A percentile compares a stretch with the other conserved stretches of the same genome.
Evolutionary conservation across 2,888 invertebrate species (phyloP).

Genomic region (Diachrysia chrysitis): DNA sequence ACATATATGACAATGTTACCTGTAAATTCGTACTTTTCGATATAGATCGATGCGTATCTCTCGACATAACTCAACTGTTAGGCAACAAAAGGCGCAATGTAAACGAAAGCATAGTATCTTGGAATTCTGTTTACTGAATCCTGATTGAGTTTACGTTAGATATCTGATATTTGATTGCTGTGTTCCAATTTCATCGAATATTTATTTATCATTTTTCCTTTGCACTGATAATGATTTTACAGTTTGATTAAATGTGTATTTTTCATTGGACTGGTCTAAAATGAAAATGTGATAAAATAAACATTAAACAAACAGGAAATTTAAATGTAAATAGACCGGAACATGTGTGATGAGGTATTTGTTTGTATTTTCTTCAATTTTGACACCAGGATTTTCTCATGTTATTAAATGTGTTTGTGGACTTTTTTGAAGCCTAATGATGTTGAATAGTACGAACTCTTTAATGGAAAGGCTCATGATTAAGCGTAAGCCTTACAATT

Average conservation of each 20-base stretch:
- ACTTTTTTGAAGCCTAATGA: too few relatives aligned
- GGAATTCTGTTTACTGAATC: slow-evolving; percentile 41
- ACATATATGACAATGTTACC: slow-evolving; percentile 18
- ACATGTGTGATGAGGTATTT: background rate
- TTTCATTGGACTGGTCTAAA: background rate
- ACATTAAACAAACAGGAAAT: background rate
- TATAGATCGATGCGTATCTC: slow-evolving; percentile 34
- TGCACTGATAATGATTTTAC: slow-evolving; percentile 14
- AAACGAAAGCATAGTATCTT: slow-evolving; percentile 50
- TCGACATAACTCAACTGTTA: slow-evolving; percentile 32
- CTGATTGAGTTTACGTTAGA: slow-evolving; percentile 57
- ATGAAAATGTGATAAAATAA: slow-evolving; percentile 6
- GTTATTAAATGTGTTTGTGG: too few relatives aligned
- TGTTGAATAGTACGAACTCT: too few relatives aligned
- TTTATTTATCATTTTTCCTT: slow-evolving; percentile 46
- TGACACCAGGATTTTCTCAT: too few relatives aligned
- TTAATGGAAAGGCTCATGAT: too few relatives aligned
- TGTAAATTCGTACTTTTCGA: slow-evolving; percentile 26
- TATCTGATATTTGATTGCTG: slow-evolving; percentile 50
- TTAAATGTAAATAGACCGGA: background rate
- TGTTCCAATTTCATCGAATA: slow-evolving; percentile 39
- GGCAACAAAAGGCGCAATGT: slow-evolving; percentile 48
- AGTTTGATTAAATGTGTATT: slow-evolving; percentile 37
- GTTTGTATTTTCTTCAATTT: background rate
- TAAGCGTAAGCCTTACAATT: too few relatives aligned